Conservation (phyloP, 1,140 invertebrate genomes). For the Drosophila nebulosa region DNA sequence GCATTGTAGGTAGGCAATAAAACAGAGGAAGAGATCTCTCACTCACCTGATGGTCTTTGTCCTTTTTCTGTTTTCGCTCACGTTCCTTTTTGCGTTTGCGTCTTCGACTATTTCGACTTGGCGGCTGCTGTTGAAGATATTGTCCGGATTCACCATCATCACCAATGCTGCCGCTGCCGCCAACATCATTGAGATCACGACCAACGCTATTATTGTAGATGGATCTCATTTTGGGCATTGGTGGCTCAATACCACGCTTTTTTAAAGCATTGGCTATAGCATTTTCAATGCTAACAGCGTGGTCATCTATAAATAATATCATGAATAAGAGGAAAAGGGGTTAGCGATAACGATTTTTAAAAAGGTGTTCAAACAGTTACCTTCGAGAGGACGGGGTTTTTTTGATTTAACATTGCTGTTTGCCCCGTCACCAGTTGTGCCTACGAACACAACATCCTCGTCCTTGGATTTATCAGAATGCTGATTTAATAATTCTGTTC, state of each 20-base stretch:
- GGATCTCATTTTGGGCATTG: constrained; percentile 65
- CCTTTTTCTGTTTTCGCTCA: constrained; percentile 76
- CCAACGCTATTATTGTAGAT: constrained; percentile 16
- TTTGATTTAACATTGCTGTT: constrained; percentile 35
- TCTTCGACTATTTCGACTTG: constrained; percentile 76
- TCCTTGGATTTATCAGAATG: constrained; percentile 29
- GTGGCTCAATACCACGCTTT: constrained; percentile 82
- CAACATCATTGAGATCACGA: neutral
- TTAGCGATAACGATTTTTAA: no score
- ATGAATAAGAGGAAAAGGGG: constrained; percentile 58
- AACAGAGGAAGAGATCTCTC: neutral
- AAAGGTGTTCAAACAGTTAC: constrained; percentile 17
- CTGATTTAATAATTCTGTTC: constrained; percentile 24
- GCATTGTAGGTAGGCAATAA: neutral
- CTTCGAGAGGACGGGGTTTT: constrained; percentile 61
- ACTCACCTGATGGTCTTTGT: constrained; percentile 58
- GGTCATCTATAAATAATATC: no score
- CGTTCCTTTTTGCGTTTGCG: constrained; percentile 80
- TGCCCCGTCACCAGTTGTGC: constrained; percentile 11
- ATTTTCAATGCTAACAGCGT: constrained; percentile 89
- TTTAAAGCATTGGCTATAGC: constrained; percentile 86
- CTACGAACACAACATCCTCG: constrained; percentile 50
- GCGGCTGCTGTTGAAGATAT: constrained; percentile 23
- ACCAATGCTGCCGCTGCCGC: neutral
- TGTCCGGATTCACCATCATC: neutral